Evolutionary conservation across 2,797 vertebrate species (phyloP).

Genomic region (Poecile montanus): DNA sequence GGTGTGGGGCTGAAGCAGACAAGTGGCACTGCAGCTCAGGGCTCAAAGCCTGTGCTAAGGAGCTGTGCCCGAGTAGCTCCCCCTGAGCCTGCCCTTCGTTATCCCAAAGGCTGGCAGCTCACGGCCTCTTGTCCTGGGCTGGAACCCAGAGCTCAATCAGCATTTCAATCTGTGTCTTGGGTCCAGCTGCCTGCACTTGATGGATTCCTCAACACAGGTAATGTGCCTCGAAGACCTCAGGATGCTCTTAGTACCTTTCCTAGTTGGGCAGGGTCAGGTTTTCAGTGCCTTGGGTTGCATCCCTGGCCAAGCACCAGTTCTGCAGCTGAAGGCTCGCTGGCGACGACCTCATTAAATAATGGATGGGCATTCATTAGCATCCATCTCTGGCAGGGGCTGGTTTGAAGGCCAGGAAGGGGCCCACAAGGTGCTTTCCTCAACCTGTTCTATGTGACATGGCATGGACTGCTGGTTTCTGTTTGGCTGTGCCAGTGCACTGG

Average conservation of each 20-base stretch:
- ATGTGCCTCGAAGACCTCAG: rapidly evolving
- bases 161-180: not conserved
- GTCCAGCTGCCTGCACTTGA: not conserved
- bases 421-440: not conserved
- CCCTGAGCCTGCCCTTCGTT: not conserved
- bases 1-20: not conserved
- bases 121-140: not conserved
- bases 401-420: not conserved
- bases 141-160: not conserved
- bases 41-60: not conserved
- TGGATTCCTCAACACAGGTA: not conserved
- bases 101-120: not conserved
- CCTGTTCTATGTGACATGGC: not conserved
- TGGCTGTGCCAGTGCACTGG: not conserved
- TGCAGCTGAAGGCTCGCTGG: not conserved
- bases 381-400: not conserved
- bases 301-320: not conserved
- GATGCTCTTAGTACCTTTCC: not conserved
- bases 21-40: rapidly evolving
- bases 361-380: slow-evolving; percentile 6
- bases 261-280: not conserved
- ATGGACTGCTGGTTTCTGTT: not conserved
- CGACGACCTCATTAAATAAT: slow-evolving; percentile 3
- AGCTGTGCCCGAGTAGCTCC: rapidly evolving
- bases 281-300: not conserved